Base-by-base conservation (phyloP, 2,113 vertebrate species). In the Archocentrus centrarchus region DNA sequence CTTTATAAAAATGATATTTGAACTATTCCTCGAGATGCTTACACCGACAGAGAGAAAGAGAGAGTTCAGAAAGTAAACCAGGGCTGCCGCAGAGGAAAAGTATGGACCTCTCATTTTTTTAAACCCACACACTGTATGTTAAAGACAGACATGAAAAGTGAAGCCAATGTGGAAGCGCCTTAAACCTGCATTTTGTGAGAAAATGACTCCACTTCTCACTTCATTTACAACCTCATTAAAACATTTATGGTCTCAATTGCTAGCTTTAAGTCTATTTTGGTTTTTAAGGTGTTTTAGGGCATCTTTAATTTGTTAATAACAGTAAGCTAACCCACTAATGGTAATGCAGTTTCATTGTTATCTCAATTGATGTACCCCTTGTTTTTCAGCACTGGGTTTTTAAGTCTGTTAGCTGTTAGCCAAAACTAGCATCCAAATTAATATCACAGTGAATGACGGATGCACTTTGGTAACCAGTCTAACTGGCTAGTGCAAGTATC, bases 321-420 rank as follows among this genome's bases (percentile, higher is more conserved):
- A 0, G 15, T 8, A 53, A 30, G 15, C 64, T 73, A 30, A 13
- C 3, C 0, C 44, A 17, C 44, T 32, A 32, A 53, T 0, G 20
- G 0, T 50, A 73, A n/a, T 11, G 7, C 8, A 10, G 3, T n/a
- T 57, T 57, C 9, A 57, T 9, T 11, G 18, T 8, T n/a, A 10
- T 57, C 9, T 57, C 9, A 57, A 11, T 10, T n/a, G 55, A 73
- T 14, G 11, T 32, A 11, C 18, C 20, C 17, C 0, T 0, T 53
- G 17, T 18, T 53, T 73, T 30, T 32, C 0, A 24, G 24, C 41
- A 30, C 2, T 44, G 3, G 27, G 2, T 32, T 73, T 73, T 55
- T 55, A 73, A 73, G 68, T 27, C 3, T 0, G 47, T 14, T 58
- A 58, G n/a, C 10, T 73, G 47, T 14, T 73, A 73, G 68, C 68